Conservation (phyloP, 2,888 invertebrate species). For the Eupithecia tripunctaria region DNA sequence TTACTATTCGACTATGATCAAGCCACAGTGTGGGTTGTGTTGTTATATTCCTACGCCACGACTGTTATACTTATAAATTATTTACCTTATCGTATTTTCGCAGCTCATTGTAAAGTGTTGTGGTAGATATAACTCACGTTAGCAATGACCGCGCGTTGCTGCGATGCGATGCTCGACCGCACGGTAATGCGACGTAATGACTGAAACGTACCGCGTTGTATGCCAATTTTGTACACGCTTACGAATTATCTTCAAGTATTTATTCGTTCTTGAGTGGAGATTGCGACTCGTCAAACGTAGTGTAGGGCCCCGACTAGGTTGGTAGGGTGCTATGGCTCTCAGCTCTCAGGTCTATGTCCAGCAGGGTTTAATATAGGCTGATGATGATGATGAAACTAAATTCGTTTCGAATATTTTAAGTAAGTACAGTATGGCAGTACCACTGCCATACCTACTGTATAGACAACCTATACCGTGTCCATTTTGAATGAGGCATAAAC, state of each 20-base stretch:
- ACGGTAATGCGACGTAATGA: constrained; percentile 57
- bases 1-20: no score
- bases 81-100: constrained; percentile 15
- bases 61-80: no score
- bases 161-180: constrained; percentile 47
- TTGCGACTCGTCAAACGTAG: background rate
- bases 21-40: background rate
- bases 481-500: no score
- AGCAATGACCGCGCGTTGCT: constrained; percentile 43
- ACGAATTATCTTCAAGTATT: constrained; percentile 5
- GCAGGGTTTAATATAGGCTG: no score
- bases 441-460: no score
- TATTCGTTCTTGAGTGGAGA: background rate
- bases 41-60: background rate
- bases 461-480: no score
- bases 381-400: no score
- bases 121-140: constrained; percentile 47
- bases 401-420: background rate
- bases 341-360: no score
- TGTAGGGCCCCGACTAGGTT: background rate
- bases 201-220: constrained; percentile 41
- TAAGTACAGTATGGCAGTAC: no score
- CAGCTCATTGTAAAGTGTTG: constrained; percentile 23
- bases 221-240: constrained; percentile 29
- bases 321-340: no score